phyloP scores from a whole-genome alignment of 2,888 invertebrate species.

The Latrodectus elegans region DNA sequence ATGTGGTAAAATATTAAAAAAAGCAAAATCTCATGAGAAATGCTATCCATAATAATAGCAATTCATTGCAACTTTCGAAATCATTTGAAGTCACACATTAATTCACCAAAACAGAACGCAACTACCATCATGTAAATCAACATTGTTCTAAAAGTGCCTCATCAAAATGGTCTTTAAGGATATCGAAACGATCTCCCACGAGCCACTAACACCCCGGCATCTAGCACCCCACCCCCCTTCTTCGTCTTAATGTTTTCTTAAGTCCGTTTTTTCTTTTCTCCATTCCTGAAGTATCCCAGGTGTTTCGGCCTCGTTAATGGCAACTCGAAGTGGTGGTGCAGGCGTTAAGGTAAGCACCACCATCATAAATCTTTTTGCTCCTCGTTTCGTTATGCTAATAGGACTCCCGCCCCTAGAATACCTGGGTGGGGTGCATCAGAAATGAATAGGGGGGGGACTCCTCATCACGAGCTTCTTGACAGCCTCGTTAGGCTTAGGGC shows the following conservation, averaged over 20 bases:
- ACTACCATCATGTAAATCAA: not conserved
- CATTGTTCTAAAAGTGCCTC: slow-evolving; percentile 1
- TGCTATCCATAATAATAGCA: no score
- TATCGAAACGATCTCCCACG: slow-evolving; percentile 23
- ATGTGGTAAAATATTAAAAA: no score
- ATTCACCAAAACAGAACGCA: not conserved
- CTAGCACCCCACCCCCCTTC: not conserved
- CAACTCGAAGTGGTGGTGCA: slow-evolving; percentile 3
- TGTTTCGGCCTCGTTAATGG: slow-evolving; percentile 43
- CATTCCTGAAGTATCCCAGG: slow-evolving; percentile 29
- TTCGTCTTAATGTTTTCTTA: slow-evolving; percentile 22
- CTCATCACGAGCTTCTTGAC: slow-evolving; percentile 63
- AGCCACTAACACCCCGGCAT: slow-evolving; percentile 2
- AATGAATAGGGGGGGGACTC: slow-evolving; percentile 4
- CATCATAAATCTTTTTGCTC: slow-evolving; percentile 58
- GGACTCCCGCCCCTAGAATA: slow-evolving; percentile 43
- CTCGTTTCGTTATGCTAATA: slow-evolving; percentile 63
- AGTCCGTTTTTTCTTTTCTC: slow-evolving; percentile 33
- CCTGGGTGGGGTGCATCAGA: slow-evolving; percentile 8
- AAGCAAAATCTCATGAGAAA: no score
- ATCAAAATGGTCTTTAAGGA: slow-evolving; percentile 22
- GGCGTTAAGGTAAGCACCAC: slow-evolving; percentile 10
- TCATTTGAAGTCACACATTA: not conserved
- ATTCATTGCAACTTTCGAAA: no score
- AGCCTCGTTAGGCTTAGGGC: slow-evolving; percentile 59